Evolutionary conservation across 2,113 vertebrate species (phyloP).

Genomic region (Gracilinanus agilis): DNA sequence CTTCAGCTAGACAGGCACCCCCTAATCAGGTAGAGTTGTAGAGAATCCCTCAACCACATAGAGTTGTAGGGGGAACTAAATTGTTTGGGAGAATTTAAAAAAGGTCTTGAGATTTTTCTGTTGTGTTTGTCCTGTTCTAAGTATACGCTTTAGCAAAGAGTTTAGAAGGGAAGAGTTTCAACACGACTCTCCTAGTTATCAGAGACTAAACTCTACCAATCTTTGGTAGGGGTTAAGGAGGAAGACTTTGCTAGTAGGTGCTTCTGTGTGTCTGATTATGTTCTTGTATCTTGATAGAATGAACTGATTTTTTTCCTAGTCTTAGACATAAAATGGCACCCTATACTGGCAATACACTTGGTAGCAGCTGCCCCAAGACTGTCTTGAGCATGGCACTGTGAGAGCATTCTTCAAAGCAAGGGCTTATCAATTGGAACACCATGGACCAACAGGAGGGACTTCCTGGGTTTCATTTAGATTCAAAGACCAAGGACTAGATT

Average conservation of each 20-base stretch:
- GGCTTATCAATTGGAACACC: neutral
- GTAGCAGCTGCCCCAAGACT: neutral
- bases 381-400: neutral
- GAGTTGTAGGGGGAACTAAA: neutral
- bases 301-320: neutral
- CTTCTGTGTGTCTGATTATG: neutral
- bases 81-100: neutral
- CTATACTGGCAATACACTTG: neutral
- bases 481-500: neutral
- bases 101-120: neutral
- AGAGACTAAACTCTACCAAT: neutral
- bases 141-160: neutral
- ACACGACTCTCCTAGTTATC: neutral
- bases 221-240: neutral
- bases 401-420: neutral
- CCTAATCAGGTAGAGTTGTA: too few relatives aligned
- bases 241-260: neutral
- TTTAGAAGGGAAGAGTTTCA: neutral
- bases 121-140: neutral
- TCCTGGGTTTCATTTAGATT: neutral
- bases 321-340: neutral
- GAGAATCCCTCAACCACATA: neutral
- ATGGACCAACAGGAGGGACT: neutral
- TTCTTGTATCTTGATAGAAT: neutral
- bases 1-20: neutral